Percentiles rank a stretch among this genome's conserved stretches.
Evolutionary conservation across 2,113 vertebrate species (phyloP).

Genomic region (Charina bottae): DNA sequence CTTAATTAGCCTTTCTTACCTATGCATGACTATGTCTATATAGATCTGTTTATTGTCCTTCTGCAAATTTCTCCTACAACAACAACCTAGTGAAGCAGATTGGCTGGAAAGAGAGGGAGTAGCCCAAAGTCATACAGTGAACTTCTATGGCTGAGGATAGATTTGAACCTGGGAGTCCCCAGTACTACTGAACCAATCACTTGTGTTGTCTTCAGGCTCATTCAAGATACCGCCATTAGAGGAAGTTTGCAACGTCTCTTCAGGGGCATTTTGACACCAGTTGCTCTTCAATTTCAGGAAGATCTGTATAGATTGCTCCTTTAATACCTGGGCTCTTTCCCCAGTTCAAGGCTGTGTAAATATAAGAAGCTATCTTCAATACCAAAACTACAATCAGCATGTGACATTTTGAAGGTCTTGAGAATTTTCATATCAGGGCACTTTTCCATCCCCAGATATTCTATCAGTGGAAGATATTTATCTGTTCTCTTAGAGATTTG

Average conservation of each 20-base stretch:
- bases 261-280: background rate
- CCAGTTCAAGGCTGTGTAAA: background rate
- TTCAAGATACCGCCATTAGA: background rate
- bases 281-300: background rate
- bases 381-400: background rate
- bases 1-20: too few relatives aligned
- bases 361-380: background rate
- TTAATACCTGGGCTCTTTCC: background rate
- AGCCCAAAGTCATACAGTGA: background rate
- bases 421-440: background rate
- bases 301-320: background rate
- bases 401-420: background rate
- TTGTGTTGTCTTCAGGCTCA: background rate
- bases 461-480: background rate
- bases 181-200: background rate
- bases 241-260: background rate
- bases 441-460: background rate
- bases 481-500: background rate
- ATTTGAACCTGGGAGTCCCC: background rate
- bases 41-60: too few relatives aligned
- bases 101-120: background rate
- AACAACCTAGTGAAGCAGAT: background rate
- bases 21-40: too few relatives aligned
- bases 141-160: background rate
- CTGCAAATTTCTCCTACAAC: background rate